Evolutionary conservation across 2,888 invertebrate species (phyloP), one percentile per base, ranked within the genome.

Genomic region (Hypolimnas misippus): DNA sequence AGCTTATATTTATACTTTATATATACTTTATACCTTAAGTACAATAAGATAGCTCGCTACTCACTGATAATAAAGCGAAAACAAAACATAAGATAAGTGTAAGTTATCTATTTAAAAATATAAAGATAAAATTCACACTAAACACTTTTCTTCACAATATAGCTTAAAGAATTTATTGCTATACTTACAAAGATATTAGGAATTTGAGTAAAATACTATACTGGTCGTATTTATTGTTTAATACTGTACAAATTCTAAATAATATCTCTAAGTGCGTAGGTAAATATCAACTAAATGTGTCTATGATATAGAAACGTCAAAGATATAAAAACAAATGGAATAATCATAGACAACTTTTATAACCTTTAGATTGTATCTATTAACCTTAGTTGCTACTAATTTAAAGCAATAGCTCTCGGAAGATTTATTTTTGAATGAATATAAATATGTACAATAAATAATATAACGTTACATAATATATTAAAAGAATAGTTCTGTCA

Each of bases 71-170:
- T 51, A 58, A 14, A 19, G 56, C 38, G 29, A 64, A 58, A 65
- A 57, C 62, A 65, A 59, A 65, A 65, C 51, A 58, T 19, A 57
- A 46, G 62, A 62, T 62, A 64, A 63, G 14, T 63, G 16, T 14
- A 29, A 63, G 44, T 60, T 64, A 64, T 61, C 57, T 60, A 33
- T 49, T 44, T 29, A 50, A 57, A 57, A 53, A 61, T 53, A 65
- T 50, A 57, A 29, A 25, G 35, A 57, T 65, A 54, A 14, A n/a
- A n/a, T n/a, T n/a, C 21, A 40, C 25, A 57, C 8, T n/a, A 46
- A n/a, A n/a, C n/a, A n/a, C n/a, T 54, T 51, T 25, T 50, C 35
- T 10, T 2, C 19, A 10, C 38, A 57, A 49, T n/a, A 33, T 12
- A 40, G 40, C 6, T 51, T 21, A 57, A 35, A 14, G 16, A 54